A percentile compares a stretch with the other conserved stretches of the same genome.
Evolutionary conservation across 2,113 vertebrate species (phyloP).

Genomic region (Macrotis lagotis): DNA sequence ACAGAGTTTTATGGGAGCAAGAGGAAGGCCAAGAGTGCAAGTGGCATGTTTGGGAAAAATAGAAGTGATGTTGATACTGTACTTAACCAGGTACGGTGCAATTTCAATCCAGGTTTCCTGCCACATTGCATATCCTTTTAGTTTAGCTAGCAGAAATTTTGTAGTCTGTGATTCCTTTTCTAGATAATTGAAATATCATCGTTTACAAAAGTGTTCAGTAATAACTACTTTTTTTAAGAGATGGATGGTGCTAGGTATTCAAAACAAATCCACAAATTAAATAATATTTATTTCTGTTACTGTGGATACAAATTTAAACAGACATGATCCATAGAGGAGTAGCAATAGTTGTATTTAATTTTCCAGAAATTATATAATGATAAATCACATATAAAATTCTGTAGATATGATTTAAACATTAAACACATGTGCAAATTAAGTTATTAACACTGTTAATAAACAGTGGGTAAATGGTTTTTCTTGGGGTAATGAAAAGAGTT

Average conservation of each 20-base stretch:
- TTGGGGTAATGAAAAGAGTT: background rate
- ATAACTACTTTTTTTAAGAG: background rate
- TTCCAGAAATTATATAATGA: background rate
- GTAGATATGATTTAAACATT: background rate
- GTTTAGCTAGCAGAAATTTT: background rate
- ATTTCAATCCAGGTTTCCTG: background rate
- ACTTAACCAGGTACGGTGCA: background rate
- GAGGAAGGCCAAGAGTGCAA: background rate
- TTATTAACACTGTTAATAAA: background rate
- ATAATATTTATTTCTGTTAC: background rate
- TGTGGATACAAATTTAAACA: background rate
- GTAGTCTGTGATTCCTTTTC: conserved; percentile 10
- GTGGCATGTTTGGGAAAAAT: background rate
- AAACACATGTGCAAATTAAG: background rate
- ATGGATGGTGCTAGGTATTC: background rate
- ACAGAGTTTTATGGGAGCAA: background rate
- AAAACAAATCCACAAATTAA: background rate
- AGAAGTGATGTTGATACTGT: background rate
- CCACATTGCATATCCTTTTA: conserved; percentile 12
- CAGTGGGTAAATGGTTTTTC: background rate
- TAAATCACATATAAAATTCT: background rate
- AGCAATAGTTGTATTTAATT: background rate
- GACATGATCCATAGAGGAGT: background rate
- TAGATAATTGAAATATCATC: background rate
- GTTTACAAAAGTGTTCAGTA: background rate